Evolutionary conservation across 2,888 invertebrate genomes (phyloP).

Genomic region (Limnephilus rhombicus): DNA sequence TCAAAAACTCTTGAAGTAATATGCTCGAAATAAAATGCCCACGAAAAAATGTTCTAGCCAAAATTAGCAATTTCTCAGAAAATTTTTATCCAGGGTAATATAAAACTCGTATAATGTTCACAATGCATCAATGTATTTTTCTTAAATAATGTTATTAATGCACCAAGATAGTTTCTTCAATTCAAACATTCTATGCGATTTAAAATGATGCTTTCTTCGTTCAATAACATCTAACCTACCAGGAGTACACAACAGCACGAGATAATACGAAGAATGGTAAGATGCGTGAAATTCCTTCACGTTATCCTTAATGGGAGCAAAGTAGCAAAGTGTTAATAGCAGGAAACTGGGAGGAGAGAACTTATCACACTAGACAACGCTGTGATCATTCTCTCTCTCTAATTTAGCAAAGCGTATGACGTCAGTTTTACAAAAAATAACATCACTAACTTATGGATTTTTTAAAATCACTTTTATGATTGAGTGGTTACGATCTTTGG

Average conservation of each 20-base stretch:
- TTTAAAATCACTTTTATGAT: no score
- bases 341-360: slow-evolving; percentile 53
- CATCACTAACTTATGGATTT: no score
- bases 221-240: no score
- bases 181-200: no score
- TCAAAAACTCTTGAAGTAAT: background rate
- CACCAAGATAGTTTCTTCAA: no score
- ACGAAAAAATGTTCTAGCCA: background rate
- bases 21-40: no score
- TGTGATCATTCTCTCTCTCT: slow-evolving; percentile 15
- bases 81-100: background rate
- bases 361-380: slow-evolving; percentile 4
- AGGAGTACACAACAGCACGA: background rate
- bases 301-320: slow-evolving; percentile 55
- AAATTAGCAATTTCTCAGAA: background rate
- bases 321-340: slow-evolving; percentile 56
- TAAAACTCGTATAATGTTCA: background rate
- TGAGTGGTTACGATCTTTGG: no score
- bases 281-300: slow-evolving; percentile 54
- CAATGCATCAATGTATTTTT: no score
- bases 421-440: no score
- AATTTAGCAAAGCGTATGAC: background rate
- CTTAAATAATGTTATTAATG: no score
- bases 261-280: background rate
- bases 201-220: no score